Evolutionary conservation across 2,797 vertebrate genomes (phyloP), one percentile per base, ranked within the genome.

Genomic region (Hydrocynus forskahlii): DNA sequence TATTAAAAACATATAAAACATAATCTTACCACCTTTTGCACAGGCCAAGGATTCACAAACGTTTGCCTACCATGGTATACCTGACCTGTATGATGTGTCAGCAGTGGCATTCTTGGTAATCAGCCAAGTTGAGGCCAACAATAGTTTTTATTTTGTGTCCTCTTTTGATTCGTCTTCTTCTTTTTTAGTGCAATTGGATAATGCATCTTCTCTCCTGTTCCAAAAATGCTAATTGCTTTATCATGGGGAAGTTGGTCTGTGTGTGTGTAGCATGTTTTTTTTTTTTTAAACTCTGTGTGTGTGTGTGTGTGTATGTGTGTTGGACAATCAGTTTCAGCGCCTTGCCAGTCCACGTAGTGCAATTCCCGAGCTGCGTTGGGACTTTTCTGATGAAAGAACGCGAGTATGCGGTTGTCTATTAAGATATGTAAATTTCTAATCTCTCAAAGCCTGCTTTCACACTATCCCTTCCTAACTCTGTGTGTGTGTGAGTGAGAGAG

Each of bases 351-450:
- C 83, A 82, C 81, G 79, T 77, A 79, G 38, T 75, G 81, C 80
- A 85, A 83, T 85, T 87, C 83, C 81, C 71, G 40, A 74, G 79
- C 78, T 69, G 63, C 79, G 81, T 59, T 48, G 76, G 83, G 86
- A 81, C 80, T 83, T 85, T 83, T 63, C 76, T 79, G 86, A 87
- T 85, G 86, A 87, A 87, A 85, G 83, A 83, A 83, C 78, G 73
- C 60, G 81, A 80, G 81, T 81, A 85, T 67, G 76, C 60, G 76
- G 81, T 87, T 85, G 86, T 87, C 83, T 87, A 87, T 87, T 87
- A 87, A 87, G 86, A 87, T 87, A 87, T 87, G 86, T 85, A 87
- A 87, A 87, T 87, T 87, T 79, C 76, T 87, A 85, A 87, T 85
- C 86, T 87, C 86, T 83, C 83, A 81, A 83, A 83, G 86, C 80